A percentile compares a stretch with the other conserved stretches of the same genome.
These are phyloP conservation scores for Jordanella pulchra DNA, from an alignment of 2,797 vertebrate genomes.

Conservation along the genomic window DNA sequence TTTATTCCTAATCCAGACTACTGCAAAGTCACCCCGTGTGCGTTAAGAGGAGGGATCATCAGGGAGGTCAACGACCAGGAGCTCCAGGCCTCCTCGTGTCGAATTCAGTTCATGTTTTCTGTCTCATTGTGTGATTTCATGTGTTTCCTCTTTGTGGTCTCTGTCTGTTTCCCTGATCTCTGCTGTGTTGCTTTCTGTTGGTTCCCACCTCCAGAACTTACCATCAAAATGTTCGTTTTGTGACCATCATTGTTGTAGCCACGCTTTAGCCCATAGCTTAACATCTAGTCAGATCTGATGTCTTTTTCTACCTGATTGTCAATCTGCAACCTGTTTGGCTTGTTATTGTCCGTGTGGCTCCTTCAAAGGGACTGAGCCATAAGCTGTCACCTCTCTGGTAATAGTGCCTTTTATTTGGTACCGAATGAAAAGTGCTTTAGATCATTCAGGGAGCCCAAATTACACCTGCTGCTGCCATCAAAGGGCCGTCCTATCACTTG, in stretches of 20 bases:
- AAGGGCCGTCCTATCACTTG: background rate
- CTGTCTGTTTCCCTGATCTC: background rate
- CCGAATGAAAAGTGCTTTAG: conserved; percentile 3
- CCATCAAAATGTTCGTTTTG: background rate
- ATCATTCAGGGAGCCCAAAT: conserved; percentile 4
- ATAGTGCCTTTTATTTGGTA: conserved; percentile 15
- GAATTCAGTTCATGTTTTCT: conserved; percentile 19
- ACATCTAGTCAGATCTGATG: background rate
- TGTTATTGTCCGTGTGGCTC: background rate
- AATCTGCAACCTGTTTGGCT: conserved; percentile 16
- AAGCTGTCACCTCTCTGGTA: conserved; percentile 5
- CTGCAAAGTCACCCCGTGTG: conserved; percentile 38
- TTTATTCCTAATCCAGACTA: conserved; percentile 50
- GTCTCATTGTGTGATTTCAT: conserved; percentile 39
- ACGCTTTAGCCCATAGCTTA: background rate
- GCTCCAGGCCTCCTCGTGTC: background rate
- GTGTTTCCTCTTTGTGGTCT: conserved; percentile 20
- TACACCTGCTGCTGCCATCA: conserved; percentile 3
- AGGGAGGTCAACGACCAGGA: background rate
- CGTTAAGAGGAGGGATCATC: conserved; percentile 51
- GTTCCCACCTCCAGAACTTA: conserved; percentile 5
- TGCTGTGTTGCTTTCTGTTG: conserved; percentile 11
- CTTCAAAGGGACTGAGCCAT: background rate
- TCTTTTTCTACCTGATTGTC: conserved; percentile 6
- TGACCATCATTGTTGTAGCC: background rate